Base-by-base conservation (phyloP, 1,140 invertebrate species). In the Lepidostoma basale region DNA sequence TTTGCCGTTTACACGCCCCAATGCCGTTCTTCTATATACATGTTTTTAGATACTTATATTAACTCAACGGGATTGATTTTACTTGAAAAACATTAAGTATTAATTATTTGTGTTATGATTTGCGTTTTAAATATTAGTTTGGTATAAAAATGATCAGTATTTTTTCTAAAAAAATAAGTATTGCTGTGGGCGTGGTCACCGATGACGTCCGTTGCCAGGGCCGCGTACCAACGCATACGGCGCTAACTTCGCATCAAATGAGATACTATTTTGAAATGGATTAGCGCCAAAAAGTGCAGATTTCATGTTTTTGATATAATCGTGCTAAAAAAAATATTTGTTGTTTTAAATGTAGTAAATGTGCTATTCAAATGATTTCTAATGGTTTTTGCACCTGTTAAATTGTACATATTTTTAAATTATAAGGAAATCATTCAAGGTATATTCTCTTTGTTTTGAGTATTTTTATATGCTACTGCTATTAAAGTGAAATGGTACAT, bases 181-280 rank as follows among this genome's bases (percentile, higher is more conserved):
- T 14, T 9, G 10, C 12, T 16, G 26, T 56, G 64, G 64, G 64
- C 30, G 64, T 60, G 28, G 39, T 59, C 8, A 28, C 18, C 25
- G 25, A 16, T 14, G 20, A 42, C 36, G 54, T 30, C 30, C 42
- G 64, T 67, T 67, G 64, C 28, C 54, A 30, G 54, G 56, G 18
- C 30, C 40, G 64, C 64, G 54, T 67, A 67, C 54, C 52, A 59
- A 59, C 64, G 64, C 64, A 47, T 45, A 20, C 64, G 28, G 42
- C 64, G 64, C 52, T 59, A 66, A 47, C 42, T 45, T 67, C 42
- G 42, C 6, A 20, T 67, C 64, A 67, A 67, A 60, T 44, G 26
- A 67, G 54, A 60, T 59, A 67, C 64, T 67, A 59, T 67, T 66
- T 67, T 67, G 54, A 67, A 67, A 59, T 36, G 28, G 5, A 36